Evolutionary conservation across 2,888 invertebrate species (phyloP).

Genomic region (Euphydryas editha): DNA sequence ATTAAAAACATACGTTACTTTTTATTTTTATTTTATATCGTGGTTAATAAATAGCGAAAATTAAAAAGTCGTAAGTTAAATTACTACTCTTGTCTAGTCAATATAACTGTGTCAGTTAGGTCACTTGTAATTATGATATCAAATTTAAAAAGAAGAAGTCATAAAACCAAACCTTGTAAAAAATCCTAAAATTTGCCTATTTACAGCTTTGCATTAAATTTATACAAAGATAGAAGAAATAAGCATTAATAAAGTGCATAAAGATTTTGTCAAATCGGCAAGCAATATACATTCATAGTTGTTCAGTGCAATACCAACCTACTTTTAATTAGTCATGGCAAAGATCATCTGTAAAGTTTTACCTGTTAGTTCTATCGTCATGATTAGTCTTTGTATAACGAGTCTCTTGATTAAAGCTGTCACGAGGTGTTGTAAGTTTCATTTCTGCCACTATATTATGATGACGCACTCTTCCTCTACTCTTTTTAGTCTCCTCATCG

Average conservation of each 20-base stretch:
- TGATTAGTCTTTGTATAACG: constrained; percentile 77
- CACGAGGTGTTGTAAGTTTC: constrained; percentile 72
- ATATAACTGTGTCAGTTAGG: neutral
- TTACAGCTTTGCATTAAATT: neutral
- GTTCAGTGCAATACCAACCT: constrained; percentile 18
- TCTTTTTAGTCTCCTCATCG: constrained; percentile 66
- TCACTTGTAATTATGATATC: no score
- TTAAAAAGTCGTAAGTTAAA: neutral
- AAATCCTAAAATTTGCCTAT: neutral
- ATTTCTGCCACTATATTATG: constrained; percentile 75
- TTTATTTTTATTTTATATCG: neutral
- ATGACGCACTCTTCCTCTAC: constrained; percentile 74
- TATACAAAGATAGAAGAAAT: neutral
- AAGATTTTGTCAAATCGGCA: neutral
- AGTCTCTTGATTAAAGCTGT: constrained; percentile 79
- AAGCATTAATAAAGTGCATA: constrained; percentile 2
- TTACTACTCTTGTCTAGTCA: constrained; percentile 3
- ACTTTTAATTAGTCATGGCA: constrained; percentile 9
- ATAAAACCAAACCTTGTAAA: neutral
- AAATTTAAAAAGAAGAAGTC: neutral
- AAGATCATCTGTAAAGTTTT: constrained; percentile 45
- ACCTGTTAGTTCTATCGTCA: constrained; percentile 82
- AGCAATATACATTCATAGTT: constrained; percentile 20
- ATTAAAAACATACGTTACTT: neutral
- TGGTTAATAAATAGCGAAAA: neutral